Evolutionary conservation across 2,113 vertebrate species (phyloP).

Genomic region (Limnothrissa miodon): DNA sequence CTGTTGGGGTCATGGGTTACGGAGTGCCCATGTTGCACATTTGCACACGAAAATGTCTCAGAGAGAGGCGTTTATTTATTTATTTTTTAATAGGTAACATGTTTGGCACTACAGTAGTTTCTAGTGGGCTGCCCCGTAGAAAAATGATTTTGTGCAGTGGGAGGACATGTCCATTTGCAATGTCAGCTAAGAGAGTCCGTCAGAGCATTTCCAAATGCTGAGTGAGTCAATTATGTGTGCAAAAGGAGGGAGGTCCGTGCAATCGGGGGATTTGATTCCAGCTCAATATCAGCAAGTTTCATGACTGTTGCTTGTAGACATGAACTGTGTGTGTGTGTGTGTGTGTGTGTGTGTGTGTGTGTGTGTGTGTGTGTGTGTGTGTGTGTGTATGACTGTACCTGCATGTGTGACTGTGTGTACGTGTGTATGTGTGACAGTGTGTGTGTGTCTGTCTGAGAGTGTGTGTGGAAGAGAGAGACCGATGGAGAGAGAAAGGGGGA

Average conservation of each 20-base stretch:
- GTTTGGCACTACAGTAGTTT: not conserved
- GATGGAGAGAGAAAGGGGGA: not conserved
- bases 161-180: constrained; percentile 35
- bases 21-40: not conserved
- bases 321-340: constrained; percentile 53
- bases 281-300: constrained; percentile 57
- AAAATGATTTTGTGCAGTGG: not conserved
- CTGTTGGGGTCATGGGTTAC: not conserved
- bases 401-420: not conserved
- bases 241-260: constrained; percentile 12
- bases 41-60: not conserved
- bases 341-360: constrained; percentile 18
- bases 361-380: constrained; percentile 11
- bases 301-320: constrained; percentile 62
- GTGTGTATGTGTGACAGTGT: not conserved
- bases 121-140: not conserved
- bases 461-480: not conserved
- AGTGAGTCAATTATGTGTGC: constrained; percentile 50
- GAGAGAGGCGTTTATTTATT: not conserved
- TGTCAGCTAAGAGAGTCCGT: constrained; percentile 48
- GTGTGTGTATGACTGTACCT: not conserved
- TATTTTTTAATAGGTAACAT: not conserved
- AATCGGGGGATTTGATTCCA: constrained; percentile 50
- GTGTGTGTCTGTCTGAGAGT: not conserved
- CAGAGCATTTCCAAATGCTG: constrained; percentile 42